These are phyloP conservation scores for Sapayoa aenigma DNA, from an alignment of 2,113 vertebrate genomes.

Conservation along the genomic window DNA sequence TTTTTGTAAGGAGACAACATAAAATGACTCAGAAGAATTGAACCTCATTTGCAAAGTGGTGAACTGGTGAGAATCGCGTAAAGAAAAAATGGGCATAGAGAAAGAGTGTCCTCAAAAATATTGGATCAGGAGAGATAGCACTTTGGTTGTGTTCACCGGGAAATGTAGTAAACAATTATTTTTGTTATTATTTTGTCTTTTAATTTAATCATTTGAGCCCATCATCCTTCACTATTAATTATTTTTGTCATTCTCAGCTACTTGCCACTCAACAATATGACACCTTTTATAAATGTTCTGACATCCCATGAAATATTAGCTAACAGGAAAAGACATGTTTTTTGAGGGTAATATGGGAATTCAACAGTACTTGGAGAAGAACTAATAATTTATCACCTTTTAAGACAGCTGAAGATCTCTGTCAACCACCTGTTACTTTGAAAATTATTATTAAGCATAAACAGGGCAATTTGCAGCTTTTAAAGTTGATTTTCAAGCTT, in stretches of 20 bases:
- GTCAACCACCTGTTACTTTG: constrained; percentile 54
- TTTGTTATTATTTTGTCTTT: not conserved
- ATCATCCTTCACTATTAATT: not conserved
- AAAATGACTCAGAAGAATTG: not conserved
- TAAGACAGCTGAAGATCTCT: constrained; percentile 40
- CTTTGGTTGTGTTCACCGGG: not conserved
- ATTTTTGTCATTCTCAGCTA: not conserved
- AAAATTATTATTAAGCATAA: constrained; percentile 36
- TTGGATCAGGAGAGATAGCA: not conserved
- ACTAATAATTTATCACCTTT: constrained; percentile 20
- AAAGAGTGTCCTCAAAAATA: not conserved
- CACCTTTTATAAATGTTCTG: constrained; percentile 31
- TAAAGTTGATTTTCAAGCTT: constrained; percentile 51
- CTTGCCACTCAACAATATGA: not conserved
- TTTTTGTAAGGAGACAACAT: not conserved
- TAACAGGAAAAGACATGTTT: constrained; percentile 20
- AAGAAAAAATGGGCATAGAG: not conserved
- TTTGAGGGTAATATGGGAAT: constrained; percentile 8
- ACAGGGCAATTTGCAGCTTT: constrained; percentile 25
- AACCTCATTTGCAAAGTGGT: not conserved
- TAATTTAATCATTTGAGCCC: not conserved
- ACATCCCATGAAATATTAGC: constrained; percentile 34
- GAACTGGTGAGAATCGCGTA: not conserved
- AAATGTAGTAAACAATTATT: constrained; percentile 8
- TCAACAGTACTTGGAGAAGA: constrained; percentile 13